A percentile compares a stretch with the other conserved stretches of the same genome.
Evolutionary conservation across 2,797 vertebrate species (phyloP).

Genomic region (Spinibarbus caldwelli): DNA sequence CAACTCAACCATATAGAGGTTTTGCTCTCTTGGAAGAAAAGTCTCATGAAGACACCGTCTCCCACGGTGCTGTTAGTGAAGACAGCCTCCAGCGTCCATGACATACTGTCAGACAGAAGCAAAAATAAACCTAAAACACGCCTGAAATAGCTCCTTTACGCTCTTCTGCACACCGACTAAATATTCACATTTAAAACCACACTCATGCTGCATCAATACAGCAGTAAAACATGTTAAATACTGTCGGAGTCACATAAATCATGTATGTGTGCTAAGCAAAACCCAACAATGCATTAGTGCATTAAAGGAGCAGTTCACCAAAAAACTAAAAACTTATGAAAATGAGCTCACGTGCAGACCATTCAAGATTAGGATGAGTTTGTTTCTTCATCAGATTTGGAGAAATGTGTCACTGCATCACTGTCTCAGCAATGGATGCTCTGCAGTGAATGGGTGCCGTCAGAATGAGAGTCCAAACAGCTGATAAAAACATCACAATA

Average conservation of each 20-base stretch:
- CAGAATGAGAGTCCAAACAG: too few relatives aligned
- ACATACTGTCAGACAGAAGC: neutral
- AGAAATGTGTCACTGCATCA: too few relatives aligned
- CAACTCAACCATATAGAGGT: neutral
- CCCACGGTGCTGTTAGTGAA: neutral
- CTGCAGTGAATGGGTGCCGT: too few relatives aligned
- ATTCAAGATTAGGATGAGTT: neutral
- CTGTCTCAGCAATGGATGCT: too few relatives aligned
- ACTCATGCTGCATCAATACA: neutral
- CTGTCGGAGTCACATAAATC: too few relatives aligned
- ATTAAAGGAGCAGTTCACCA: neutral
- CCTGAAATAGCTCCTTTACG: slow-evolving; percentile 18
- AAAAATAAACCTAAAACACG: neutral
- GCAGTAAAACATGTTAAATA: neutral
- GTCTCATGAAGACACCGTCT: neutral
- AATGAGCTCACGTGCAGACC: too few relatives aligned
- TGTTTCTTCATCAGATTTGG: too few relatives aligned
- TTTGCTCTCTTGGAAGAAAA: neutral
- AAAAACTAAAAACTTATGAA: too few relatives aligned
- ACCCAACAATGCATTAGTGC: too few relatives aligned
- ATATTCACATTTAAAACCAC: neutral
- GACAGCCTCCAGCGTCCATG: neutral
- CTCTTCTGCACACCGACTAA: neutral
- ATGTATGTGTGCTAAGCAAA: neutral
- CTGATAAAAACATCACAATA: too few relatives aligned